These are phyloP conservation scores for Struthidea cinerea DNA, from an alignment of 2,113 vertebrate genomes.

Conservation along the genomic window DNA sequence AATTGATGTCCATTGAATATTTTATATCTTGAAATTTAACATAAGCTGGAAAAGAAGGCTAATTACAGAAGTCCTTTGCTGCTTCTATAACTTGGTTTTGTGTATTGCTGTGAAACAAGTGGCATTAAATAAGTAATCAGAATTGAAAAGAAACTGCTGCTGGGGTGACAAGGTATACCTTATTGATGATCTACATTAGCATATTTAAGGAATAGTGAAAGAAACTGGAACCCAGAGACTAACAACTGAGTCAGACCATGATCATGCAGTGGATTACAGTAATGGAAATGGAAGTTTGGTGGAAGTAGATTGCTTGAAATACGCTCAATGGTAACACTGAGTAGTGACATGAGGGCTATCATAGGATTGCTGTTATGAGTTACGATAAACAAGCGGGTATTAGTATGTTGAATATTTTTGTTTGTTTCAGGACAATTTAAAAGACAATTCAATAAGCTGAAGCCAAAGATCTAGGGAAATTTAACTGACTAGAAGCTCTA, in stretches of 20 bases:
- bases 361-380: not conserved
- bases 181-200: not conserved
- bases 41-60: not conserved
- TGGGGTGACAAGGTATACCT: not conserved
- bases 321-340: not conserved
- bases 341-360: not conserved
- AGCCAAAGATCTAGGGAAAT: slow-evolving; percentile 16
- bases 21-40: not conserved
- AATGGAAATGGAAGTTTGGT: not conserved
- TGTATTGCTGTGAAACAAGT: not conserved
- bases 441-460: slow-evolving; percentile 16
- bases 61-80: not conserved
- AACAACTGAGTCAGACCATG: not conserved
- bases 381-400: not conserved
- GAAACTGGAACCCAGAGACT: not conserved
- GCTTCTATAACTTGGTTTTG: not conserved
- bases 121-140: not conserved
- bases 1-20: not conserved
- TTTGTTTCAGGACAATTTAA: slow-evolving; percentile 12
- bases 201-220: not conserved
- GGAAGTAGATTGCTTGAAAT: not conserved
- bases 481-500: not conserved
- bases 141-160: not conserved
- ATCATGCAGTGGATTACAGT: not conserved
- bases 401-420: not conserved